Base-by-base conservation (phyloP, 2,113 vertebrate species). In the Platysternon megacephalum region DNA sequence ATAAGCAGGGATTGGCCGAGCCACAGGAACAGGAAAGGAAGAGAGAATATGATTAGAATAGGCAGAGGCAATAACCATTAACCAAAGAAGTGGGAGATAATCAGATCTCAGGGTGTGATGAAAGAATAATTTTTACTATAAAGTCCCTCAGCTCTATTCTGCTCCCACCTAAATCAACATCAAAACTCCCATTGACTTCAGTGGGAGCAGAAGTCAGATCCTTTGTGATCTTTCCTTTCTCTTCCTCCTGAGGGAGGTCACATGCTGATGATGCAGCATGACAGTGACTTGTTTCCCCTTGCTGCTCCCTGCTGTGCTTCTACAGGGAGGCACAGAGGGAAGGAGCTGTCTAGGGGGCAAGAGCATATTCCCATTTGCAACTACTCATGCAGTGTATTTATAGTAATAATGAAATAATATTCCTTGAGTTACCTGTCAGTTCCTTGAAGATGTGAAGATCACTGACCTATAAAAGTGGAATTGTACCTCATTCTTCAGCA, bases 351-450 rank as follows among this genome's bases (percentile, higher is more conserved):
- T 93, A 88, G 48, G 28, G 28, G 90, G 93, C 85, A 95, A 91
- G 12, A 87, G 72, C 46, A 44, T 82, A 93, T 82, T 89, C 39
- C 88, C 95, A 86, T 93, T 89, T 72, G 7, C 35, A 39, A 85
- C 55, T 90, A 91, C 55, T 89, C 32, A 93, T 28, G 91, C 11
- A 51, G 7, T 85, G 78, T 58, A 17, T 68, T 68, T 68, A 86
- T 79, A 52, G 42, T 76, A 92, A 90, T 83, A 94, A 95, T 35
- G 90, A 55, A 85, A 89, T 94, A 89, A 80, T 89, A 46, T 84
- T 90, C 39, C 17, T 42, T 53, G n/a, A 76, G 21, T n/a, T 68
- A 76, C 17, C 9, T 44, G n/a, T 89, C 39, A 55, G 39, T 10
- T 17, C 11, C 95, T 95, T 87, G 72, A 93, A 96, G 79, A 76